phyloP scores from a whole-genome alignment of 2,797 vertebrate species.

The Myotis planiceps region DNA sequence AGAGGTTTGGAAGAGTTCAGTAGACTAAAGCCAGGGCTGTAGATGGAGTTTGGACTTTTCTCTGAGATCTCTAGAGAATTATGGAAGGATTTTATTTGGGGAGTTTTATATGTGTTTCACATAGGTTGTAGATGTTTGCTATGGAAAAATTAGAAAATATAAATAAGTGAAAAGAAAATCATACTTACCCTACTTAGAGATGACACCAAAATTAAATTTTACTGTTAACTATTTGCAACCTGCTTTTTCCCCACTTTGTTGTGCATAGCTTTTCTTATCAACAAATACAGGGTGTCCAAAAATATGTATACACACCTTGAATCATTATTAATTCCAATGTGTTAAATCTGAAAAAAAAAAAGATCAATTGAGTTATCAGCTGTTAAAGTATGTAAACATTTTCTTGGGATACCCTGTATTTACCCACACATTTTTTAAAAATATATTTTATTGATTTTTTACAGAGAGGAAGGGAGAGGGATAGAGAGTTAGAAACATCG shows the following conservation, averaged over 20 bases:
- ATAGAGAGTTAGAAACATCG: too few relatives aligned
- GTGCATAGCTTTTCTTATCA: neutral
- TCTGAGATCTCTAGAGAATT: neutral
- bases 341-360: too few relatives aligned
- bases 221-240: neutral
- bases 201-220: neutral
- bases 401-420: too few relatives aligned
- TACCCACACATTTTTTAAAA: neutral
- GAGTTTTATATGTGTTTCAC: neutral
- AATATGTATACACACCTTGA: too few relatives aligned
- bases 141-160: constrained; percentile 35
- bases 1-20: neutral
- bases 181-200: neutral
- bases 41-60: neutral
- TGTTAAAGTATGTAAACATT: too few relatives aligned
- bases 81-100: neutral
- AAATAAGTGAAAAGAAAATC: neutral
- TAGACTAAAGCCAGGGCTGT: neutral
- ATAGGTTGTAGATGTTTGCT: neutral
- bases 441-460: too few relatives aligned
- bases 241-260: neutral
- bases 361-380: too few relatives aligned
- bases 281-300: neutral
- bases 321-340: too few relatives aligned
- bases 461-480: too few relatives aligned